phyloP scores from a whole-genome alignment of 2,113 vertebrate genomes.

The Camelus bactrianus region DNA sequence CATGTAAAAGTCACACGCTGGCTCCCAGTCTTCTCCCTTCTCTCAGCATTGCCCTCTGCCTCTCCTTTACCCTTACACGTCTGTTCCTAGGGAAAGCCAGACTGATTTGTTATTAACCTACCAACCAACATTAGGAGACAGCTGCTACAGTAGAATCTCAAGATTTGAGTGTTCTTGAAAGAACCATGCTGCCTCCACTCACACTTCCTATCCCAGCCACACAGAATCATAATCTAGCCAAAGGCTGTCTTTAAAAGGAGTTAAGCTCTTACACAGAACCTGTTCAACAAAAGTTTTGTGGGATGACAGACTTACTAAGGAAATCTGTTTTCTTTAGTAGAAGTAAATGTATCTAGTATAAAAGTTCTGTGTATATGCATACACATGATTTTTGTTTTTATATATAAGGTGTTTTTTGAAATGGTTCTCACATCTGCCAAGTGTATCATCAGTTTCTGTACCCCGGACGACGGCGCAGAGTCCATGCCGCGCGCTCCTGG shows the following conservation, averaged over 20 bases:
- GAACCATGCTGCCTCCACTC: accelerated
- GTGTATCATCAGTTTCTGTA: neutral
- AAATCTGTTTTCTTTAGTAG: neutral
- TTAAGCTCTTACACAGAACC: accelerated
- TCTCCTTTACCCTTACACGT: accelerated
- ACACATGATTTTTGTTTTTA: neutral
- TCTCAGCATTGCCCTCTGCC: neutral
- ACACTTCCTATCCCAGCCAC: accelerated
- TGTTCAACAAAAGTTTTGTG: neutral
- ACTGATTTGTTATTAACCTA: accelerated
- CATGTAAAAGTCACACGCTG: accelerated
- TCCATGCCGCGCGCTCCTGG: accelerated
- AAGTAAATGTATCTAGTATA: neutral
- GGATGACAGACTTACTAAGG: neutral
- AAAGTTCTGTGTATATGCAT: too few relatives aligned
- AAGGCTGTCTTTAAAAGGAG: neutral
- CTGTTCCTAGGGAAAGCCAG: neutral
- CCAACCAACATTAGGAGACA: accelerated
- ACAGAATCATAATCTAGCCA: accelerated
- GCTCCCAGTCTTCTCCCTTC: neutral
- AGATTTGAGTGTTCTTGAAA: too few relatives aligned
- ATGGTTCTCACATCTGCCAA: neutral
- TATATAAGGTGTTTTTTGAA: neutral
- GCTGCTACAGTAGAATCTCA: neutral
- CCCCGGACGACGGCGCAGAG: neutral